Base-by-base conservation (phyloP, 1,140 invertebrate species). In the Formica selysi region DNA sequence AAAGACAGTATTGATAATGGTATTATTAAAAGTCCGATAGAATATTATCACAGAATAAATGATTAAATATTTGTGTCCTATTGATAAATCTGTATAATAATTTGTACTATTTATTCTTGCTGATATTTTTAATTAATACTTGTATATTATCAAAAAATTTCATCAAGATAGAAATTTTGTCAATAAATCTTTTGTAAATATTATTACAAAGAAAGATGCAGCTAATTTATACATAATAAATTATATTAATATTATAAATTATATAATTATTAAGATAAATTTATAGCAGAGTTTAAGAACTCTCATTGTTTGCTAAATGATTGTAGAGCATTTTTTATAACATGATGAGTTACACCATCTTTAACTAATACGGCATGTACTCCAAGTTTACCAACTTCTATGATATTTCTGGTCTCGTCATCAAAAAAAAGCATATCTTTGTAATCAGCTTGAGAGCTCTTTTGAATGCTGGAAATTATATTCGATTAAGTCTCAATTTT, bases 341-440 rank as follows among this genome's bases (percentile, higher is more conserved):
- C 90, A 84, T 94, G 81, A 85, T 93, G 92, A 1, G 91, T 95
- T 1, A 97, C 93, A 67, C 96, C 96, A 91, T 96, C 91, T 89
- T 92, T 90, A 26, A 97, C 96, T 29, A 96, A 92, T 83, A 97
- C 93, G 51, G 95, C 96, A 11, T 95, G 91, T 2, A 97, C 96
- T 61, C 96, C 97, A 74, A 96, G 86, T 87, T 94, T 92, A 57
- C 92, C 93, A 22, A 97, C 85, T 90, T 97, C 96, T 13, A 67
- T 76, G 67, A 97, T 97, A 93, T 97, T 97, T 80, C 96, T 91
- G 3, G 93, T 54, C 91, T 97, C 97, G 93, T 97, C 97, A 89
- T 97, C 97, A 93, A 97, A 97, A 90, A 97, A 97, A 59, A 97
- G 89, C 97, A 98, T 98, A 48, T 97, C 96, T 65, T 95, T 94